Conservation (phyloP, 2,113 vertebrate genomes). For the Lophotis ruficrista region DNA sequence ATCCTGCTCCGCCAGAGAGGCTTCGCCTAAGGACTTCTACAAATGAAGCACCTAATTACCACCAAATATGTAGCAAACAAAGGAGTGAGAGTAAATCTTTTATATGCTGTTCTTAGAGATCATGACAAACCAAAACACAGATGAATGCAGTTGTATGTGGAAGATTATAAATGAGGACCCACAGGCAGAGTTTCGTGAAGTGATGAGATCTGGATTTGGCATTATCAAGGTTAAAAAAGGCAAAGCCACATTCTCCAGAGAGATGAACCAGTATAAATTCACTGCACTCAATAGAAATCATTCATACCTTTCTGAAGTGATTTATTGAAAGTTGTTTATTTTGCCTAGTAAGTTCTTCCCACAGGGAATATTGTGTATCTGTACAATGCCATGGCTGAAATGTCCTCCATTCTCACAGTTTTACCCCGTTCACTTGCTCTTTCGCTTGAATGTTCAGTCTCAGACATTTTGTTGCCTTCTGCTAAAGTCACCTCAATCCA, state of each 20-base stretch:
- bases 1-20: slow-evolving; percentile 20
- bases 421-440: background rate
- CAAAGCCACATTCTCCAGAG: background rate
- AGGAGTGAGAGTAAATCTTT: background rate
- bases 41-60: slow-evolving; percentile 63
- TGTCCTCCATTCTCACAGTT: background rate
- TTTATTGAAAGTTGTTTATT: background rate
- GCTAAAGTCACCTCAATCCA: background rate
- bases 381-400: background rate
- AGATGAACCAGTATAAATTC: background rate
- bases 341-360: background rate
- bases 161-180: background rate
- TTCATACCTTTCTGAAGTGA: background rate
- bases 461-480: background rate
- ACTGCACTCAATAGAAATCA: background rate
- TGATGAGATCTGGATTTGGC: background rate
- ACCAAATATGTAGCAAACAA: slow-evolving; percentile 35
- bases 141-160: background rate
- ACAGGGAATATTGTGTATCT: background rate
- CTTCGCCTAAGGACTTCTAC: slow-evolving; percentile 55
- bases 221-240: background rate
- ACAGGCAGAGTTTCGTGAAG: background rate
- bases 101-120: background rate
- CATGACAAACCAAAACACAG: background rate
- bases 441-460: background rate